phyloP scores from a whole-genome alignment of 2,113 vertebrate species.

The Apus apus region DNA sequence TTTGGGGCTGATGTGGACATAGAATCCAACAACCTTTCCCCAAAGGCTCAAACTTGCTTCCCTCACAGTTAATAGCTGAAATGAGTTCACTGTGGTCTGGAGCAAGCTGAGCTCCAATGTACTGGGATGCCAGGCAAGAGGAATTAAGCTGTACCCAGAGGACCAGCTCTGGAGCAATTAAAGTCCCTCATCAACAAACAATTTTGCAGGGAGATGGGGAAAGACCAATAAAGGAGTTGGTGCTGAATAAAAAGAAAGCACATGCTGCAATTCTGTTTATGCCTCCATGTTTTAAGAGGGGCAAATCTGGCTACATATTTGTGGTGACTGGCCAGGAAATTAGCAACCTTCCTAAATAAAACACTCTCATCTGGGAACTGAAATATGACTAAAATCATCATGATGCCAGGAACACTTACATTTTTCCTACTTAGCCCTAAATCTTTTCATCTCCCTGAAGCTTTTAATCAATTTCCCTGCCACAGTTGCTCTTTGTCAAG shows the following conservation, averaged over 20 bases:
- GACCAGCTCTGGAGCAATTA: neutral
- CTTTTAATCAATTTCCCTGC: neutral
- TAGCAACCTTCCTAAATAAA: conserved; percentile 6
- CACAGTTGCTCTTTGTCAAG: neutral
- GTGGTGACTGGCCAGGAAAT: neutral
- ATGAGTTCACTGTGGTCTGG: neutral
- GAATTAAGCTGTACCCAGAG: neutral
- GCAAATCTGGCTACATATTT: neutral
- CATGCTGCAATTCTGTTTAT: neutral
- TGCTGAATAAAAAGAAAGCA: neutral
- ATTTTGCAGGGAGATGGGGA: neutral
- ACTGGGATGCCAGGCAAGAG: neutral
- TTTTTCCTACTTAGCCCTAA: conserved; percentile 34
- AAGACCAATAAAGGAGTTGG: neutral
- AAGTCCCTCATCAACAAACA: neutral
- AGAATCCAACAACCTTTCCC: neutral
- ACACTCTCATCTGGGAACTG: neutral
- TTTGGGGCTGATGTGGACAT: neutral
- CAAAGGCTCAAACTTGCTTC: neutral
- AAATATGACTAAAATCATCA: neutral
- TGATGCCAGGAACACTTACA: neutral
- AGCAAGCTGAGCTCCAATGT: neutral
- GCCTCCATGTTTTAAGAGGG: neutral
- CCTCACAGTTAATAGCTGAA: neutral
- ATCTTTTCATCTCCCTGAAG: neutral